Conservation (phyloP, 2,113 vertebrate genomes). For the Cichladusa arquata region DNA sequence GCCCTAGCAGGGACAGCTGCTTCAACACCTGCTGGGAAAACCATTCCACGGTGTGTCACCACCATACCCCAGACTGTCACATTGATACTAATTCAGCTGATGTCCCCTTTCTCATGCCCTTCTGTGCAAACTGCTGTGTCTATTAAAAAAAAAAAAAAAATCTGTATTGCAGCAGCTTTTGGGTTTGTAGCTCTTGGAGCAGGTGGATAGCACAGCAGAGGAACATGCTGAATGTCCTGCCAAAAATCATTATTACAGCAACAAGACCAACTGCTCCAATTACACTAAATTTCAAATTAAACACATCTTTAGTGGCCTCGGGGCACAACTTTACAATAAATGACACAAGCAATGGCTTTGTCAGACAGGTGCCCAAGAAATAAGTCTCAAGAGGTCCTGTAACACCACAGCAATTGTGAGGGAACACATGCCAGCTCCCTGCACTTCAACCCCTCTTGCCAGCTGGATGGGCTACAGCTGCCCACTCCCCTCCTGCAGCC, state of each 20-base stretch:
- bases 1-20: background rate
- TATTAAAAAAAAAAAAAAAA: background rate
- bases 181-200: conserved; percentile 57
- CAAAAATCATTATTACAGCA: conserved; percentile 82
- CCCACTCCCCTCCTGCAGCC: background rate
- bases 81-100: background rate
- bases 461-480: background rate
- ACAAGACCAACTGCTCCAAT: conserved; percentile 80
- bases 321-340: conserved; percentile 66
- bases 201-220: conserved; percentile 82
- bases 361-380: background rate
- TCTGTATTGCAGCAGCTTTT: background rate
- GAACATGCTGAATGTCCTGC: conserved; percentile 85
- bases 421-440: background rate
- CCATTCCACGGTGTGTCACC: background rate
- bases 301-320: conserved; percentile 76
- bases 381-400: background rate
- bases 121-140: background rate
- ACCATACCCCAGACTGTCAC: background rate
- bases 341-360: background rate
- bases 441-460: background rate
- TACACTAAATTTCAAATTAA: conserved; percentile 82
- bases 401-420: background rate
- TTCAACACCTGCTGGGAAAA: background rate
- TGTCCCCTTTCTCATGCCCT: background rate